Conservation (phyloP, 2,888 invertebrate species). For the Leptinotarsa juncta region DNA sequence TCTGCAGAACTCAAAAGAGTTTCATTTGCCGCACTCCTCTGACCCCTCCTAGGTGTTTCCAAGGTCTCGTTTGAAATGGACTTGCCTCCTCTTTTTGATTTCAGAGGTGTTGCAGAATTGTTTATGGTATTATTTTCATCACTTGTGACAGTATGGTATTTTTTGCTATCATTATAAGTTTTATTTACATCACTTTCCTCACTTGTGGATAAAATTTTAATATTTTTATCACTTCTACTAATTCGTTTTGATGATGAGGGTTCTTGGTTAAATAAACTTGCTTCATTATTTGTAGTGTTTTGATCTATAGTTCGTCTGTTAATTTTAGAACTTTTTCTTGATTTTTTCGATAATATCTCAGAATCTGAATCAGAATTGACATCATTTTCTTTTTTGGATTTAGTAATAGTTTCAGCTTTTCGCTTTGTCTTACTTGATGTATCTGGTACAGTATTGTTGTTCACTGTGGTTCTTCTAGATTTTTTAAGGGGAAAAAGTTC, state of each 20-base stretch:
- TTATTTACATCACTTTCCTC: constrained; percentile 15
- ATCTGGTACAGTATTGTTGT: constrained; percentile 21
- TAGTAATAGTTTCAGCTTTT: constrained; percentile 14
- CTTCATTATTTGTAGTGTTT: neutral
- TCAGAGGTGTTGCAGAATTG: neutral
- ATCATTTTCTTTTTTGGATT: neutral
- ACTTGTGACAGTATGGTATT: neutral
- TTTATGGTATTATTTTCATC: neutral
- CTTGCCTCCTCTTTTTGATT: neutral
- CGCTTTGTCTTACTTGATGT: neutral
- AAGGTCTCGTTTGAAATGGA: constrained; percentile 6
- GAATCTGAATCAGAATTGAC: constrained; percentile 18
- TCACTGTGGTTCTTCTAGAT: constrained; percentile 21
- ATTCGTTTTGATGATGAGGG: neutral
- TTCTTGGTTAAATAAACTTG: no score
- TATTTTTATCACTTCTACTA: neutral
- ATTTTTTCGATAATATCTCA: neutral
- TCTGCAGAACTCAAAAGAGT: constrained; percentile 38
- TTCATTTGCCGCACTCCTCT: constrained; percentile 27
- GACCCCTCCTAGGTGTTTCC: constrained; percentile 26
- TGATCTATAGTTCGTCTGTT: neutral
- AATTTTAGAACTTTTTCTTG: neutral
- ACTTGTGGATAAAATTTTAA: constrained; percentile 7
- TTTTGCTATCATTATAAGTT: neutral
- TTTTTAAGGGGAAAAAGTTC: constrained; percentile 20